phyloP scores from a whole-genome alignment of 2,888 invertebrate species.

The Geotrupes spiniger region DNA sequence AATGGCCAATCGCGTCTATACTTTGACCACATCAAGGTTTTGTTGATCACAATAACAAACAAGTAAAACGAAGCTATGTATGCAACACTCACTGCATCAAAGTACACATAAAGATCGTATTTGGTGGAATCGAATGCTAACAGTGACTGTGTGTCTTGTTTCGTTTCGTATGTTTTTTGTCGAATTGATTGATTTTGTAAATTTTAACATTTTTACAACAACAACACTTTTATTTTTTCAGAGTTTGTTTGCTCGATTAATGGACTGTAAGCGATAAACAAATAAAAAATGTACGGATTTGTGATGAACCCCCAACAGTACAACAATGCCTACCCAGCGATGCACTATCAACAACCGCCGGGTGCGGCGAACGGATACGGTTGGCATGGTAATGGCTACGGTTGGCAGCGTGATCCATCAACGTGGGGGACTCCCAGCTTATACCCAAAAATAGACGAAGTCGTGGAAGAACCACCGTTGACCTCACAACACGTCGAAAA shows the following conservation, averaged over 20 bases:
- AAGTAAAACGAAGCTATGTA: no score
- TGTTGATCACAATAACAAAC: no score
- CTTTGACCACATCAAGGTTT: no score
- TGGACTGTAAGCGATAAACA: neutral
- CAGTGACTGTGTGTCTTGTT: no score
- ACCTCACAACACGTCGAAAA: constrained; percentile 43
- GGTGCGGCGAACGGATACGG: constrained; percentile 48
- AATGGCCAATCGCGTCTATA: no score
- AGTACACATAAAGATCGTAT: no score
- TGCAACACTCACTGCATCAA: no score
- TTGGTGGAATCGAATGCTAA: no score
- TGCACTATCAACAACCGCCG: constrained; percentile 45
- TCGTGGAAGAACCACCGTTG: constrained; percentile 35
- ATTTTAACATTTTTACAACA: no score
- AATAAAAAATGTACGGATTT: constrained; percentile 19
- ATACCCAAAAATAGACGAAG: constrained; percentile 25
- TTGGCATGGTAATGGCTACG: constrained; percentile 50
- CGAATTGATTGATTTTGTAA: no score
- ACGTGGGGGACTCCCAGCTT: constrained; percentile 41
- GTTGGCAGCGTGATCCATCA: constrained; percentile 48
- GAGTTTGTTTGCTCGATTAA: neutral
- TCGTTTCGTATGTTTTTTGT: no score
- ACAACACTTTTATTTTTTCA: neutral
- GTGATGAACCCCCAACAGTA: constrained; percentile 38
- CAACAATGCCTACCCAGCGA: constrained; percentile 44